Conservation (phyloP, 2,113 vertebrate genomes). For the Aviceda subcristata region DNA sequence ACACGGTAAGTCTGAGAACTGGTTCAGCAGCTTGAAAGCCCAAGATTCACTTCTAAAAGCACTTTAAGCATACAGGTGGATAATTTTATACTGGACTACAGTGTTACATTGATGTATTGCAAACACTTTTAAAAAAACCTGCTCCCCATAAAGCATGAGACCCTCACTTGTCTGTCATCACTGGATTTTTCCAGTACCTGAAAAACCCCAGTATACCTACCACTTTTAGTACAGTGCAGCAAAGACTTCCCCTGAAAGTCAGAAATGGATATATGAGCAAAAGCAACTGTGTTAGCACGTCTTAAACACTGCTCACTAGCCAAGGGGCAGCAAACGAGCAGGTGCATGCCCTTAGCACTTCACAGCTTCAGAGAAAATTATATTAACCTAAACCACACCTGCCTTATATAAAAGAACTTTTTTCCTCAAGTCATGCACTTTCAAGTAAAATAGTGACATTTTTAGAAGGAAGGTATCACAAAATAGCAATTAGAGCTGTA, state of each 20-base stretch:
- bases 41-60: neutral
- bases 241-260: neutral
- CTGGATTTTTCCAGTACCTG: neutral
- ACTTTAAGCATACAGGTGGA: neutral
- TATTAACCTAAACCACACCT: neutral
- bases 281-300: neutral
- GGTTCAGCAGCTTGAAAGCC: neutral
- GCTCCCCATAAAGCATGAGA: neutral
- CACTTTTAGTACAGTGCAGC: neutral
- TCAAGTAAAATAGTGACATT: neutral
- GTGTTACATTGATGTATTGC: rapidly evolving
- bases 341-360: neutral
- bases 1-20: neutral
- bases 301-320: neutral
- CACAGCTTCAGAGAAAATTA: neutral
- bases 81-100: neutral
- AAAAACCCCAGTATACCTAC: neutral
- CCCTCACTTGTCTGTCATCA: neutral
- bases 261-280: neutral
- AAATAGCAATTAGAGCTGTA: neutral
- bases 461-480: neutral
- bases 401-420: neutral
- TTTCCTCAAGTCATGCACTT: neutral
- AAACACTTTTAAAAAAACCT: neutral
- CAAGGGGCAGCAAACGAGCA: neutral